Percentiles rank a stretch among this genome's conserved stretches.
These are phyloP conservation scores for Tenualosa ilisha DNA, from an alignment of 2,797 vertebrate genomes.

Conservation along the genomic window DNA sequence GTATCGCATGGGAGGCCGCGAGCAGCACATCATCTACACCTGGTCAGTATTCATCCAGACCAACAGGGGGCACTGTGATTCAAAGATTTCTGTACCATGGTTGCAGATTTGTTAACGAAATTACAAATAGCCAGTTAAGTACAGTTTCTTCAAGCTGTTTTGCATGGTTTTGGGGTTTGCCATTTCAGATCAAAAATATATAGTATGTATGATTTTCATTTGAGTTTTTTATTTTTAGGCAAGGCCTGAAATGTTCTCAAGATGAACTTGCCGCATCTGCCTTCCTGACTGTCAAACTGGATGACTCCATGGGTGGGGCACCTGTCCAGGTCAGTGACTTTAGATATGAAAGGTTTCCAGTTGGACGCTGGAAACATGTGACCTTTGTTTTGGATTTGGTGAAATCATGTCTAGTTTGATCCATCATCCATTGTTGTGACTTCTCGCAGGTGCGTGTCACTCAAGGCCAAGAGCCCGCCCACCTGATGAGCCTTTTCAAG, in stretches of 20 bases:
- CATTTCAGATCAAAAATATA: too few species aligned
- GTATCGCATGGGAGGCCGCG: slow-evolving; percentile 57
- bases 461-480: slow-evolving; percentile 76
- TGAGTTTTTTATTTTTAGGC: slow-evolving; percentile 61
- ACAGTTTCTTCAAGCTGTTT: too few species aligned
- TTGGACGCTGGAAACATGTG: neutral
- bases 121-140: too few species aligned
- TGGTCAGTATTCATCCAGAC: slow-evolving; percentile 62
- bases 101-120: neutral
- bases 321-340: slow-evolving; percentile 71
- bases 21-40: slow-evolving; percentile 75
- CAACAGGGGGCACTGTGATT: neutral
- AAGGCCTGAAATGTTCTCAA: slow-evolving; percentile 68
- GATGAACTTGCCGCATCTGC: slow-evolving; percentile 73
- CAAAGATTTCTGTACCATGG: neutral
- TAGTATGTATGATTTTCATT: neutral
- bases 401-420: neutral
- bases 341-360: neutral
- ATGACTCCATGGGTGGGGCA: slow-evolving; percentile 68
- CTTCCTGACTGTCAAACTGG: slow-evolving; percentile 69
- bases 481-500: slow-evolving; percentile 76
- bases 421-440: slow-evolving; percentile 6
- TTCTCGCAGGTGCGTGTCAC: slow-evolving; percentile 74
- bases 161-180: too few species aligned
- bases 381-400: neutral